phyloP scores from a whole-genome alignment of 2,888 invertebrate genomes.

The Gastrophysa polygoni region DNA sequence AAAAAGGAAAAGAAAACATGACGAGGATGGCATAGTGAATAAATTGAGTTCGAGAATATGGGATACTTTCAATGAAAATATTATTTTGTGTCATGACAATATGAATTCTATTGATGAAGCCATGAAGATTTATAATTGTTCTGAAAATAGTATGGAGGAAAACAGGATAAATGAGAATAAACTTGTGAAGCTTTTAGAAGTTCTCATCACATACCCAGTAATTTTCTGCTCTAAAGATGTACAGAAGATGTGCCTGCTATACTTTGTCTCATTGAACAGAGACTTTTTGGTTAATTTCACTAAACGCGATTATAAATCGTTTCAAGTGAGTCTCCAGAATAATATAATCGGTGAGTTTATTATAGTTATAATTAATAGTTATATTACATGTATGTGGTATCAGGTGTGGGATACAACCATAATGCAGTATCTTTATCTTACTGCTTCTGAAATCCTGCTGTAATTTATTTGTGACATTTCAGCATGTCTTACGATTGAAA shows the following conservation, averaged over 20 bases:
- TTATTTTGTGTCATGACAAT: constrained; percentile 18
- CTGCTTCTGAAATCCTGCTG: too few relatives aligned
- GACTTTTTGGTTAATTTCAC: constrained; percentile 39
- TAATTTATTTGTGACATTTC: too few relatives aligned
- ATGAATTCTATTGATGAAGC: constrained; percentile 28
- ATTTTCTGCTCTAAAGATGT: constrained; percentile 40
- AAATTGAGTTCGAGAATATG: constrained; percentile 41
- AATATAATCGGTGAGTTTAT: constrained; percentile 43
- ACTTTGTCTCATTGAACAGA: constrained; percentile 46
- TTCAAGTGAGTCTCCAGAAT: constrained; percentile 27
- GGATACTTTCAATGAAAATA: constrained; percentile 10
- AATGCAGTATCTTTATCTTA: too few relatives aligned
- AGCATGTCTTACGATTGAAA: background rate
- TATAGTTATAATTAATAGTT: too few relatives aligned
- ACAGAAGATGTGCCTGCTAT: constrained; percentile 45
- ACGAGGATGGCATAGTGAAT: constrained; percentile 32
- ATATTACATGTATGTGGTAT: too few relatives aligned
- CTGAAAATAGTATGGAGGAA: background rate
- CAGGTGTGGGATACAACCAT: too few relatives aligned
- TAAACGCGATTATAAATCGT: constrained; percentile 19
- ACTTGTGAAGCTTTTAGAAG: constrained; percentile 37
- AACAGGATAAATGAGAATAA: constrained; percentile 34
- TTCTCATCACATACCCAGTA: constrained; percentile 46
- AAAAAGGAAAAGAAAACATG: constrained; percentile 46
- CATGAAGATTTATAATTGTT: constrained; percentile 22